Conservation (phyloP, 2,113 vertebrate genomes). For the Takifugu bimaculatus region DNA sequence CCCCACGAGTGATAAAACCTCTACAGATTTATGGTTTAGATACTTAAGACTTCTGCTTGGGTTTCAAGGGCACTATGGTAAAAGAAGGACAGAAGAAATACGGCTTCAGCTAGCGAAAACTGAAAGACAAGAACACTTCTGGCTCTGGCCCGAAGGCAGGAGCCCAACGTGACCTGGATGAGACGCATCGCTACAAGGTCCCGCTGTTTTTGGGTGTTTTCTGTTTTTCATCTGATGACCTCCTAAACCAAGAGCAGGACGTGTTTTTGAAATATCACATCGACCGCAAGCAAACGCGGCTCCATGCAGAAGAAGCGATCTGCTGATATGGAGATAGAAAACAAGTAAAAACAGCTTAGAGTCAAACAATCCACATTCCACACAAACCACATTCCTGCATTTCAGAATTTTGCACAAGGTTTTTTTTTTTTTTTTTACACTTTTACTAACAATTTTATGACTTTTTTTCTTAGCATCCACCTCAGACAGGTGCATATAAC, state of each 20-base stretch:
- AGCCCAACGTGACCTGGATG: conserved; percentile 11
- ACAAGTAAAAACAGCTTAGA: conserved; percentile 35
- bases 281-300: conserved; percentile 1
- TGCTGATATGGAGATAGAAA: conserved; percentile 50
- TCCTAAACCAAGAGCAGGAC: neutral
- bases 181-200: conserved; percentile 6
- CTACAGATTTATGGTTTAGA: neutral
- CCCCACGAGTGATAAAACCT: neutral
- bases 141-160: conserved; percentile 3
- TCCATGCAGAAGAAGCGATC: conserved; percentile 22
- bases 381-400: conserved; percentile 35
- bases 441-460: no score
- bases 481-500: neutral
- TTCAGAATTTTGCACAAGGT: conserved; percentile 19
- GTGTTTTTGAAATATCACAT: conserved; percentile 12
- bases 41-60: no score
- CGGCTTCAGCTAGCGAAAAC: neutral
- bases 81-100: neutral
- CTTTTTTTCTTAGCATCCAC: neutral
- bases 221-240: neutral
- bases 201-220: neutral
- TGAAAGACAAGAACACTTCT: conserved; percentile 14
- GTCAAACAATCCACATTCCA: conserved; percentile 45
- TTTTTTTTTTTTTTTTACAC: no score
- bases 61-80: no score